Percentiles rank a stretch among this genome's conserved stretches.
phyloP scores from a whole-genome alignment of 2,888 invertebrate species.

The Nomada lathburiana region DNA sequence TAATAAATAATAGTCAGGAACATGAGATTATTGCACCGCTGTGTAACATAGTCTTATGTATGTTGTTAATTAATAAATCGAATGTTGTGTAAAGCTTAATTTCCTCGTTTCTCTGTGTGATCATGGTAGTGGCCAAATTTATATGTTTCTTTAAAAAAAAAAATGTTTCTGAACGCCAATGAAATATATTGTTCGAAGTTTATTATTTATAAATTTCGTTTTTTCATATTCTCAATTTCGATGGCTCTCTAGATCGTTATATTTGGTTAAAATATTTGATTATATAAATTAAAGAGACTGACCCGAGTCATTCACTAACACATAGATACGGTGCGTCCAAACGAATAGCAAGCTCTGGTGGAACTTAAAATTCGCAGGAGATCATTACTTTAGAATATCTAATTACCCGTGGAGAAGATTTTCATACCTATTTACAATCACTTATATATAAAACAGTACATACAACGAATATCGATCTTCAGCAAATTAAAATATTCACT shows the following conservation, averaged over 20 bases:
- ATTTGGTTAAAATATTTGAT: not conserved
- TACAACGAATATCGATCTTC: not conserved
- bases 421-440: too few relatives aligned
- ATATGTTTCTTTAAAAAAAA: too few relatives aligned
- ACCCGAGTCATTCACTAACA: not conserved
- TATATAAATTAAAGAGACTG: not conserved
- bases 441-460: too few relatives aligned
- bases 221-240: not conserved
- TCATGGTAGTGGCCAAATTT: too few relatives aligned
- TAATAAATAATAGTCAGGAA: conserved; percentile 20
- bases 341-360: too few relatives aligned
- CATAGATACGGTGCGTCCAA: too few relatives aligned
- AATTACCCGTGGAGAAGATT: too few relatives aligned
- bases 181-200: not conserved
- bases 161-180: too few relatives aligned
- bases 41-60: not conserved
- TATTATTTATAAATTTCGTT: not conserved
- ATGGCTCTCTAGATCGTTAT: too few relatives aligned
- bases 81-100: not conserved
- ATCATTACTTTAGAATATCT: too few relatives aligned
- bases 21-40: conserved; percentile 12
- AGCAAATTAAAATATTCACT: not conserved
- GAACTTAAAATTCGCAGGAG: too few relatives aligned
- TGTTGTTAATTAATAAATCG: not conserved
- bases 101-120: not conserved